Evolutionary conservation across 2,797 vertebrate species (phyloP).

Genomic region (Lacerta bilineata): DNA sequence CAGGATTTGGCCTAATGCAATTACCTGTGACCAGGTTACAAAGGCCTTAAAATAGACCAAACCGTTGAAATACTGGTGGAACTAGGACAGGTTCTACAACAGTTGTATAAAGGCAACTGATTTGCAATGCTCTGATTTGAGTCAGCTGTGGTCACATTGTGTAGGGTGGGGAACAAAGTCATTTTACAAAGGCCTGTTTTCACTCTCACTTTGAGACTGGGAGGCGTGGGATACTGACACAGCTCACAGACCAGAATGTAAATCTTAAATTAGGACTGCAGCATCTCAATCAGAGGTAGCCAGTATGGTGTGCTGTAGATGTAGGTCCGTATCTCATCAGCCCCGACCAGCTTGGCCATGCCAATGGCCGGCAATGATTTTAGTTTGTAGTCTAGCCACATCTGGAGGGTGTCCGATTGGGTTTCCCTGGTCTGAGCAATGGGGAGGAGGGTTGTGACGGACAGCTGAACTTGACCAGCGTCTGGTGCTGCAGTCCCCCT

Average conservation of each 20-base stretch:
- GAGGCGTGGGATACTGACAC: not conserved
- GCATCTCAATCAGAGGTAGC: not conserved
- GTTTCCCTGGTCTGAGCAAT: too few relatives aligned
- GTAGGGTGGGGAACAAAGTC: not conserved
- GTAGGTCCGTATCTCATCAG: too few relatives aligned
- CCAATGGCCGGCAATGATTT: too few relatives aligned
- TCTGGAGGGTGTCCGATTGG: too few relatives aligned
- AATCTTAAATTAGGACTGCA: not conserved
- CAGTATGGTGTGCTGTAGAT: not conserved
- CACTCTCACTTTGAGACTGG: not conserved
- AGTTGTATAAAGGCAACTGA: not conserved
- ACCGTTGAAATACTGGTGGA: not conserved
- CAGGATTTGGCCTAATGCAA: not conserved
- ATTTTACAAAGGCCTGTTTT: not conserved
- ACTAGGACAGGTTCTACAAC: constrained; percentile 41
- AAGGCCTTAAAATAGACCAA: constrained; percentile 45
- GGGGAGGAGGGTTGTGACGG: too few relatives aligned
- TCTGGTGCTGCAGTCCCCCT: too few relatives aligned
- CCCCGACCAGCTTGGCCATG: too few relatives aligned
- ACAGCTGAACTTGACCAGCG: too few relatives aligned
- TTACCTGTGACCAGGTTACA: constrained; percentile 22
- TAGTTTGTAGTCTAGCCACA: too few relatives aligned
- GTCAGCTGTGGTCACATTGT: not conserved
- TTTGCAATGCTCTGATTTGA: constrained; percentile 8
- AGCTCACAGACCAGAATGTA: not conserved